These are phyloP conservation scores for Ditylenchus dipsaci DNA, from an alignment of 1,140 invertebrate species.

Conservation along the genomic window DNA sequence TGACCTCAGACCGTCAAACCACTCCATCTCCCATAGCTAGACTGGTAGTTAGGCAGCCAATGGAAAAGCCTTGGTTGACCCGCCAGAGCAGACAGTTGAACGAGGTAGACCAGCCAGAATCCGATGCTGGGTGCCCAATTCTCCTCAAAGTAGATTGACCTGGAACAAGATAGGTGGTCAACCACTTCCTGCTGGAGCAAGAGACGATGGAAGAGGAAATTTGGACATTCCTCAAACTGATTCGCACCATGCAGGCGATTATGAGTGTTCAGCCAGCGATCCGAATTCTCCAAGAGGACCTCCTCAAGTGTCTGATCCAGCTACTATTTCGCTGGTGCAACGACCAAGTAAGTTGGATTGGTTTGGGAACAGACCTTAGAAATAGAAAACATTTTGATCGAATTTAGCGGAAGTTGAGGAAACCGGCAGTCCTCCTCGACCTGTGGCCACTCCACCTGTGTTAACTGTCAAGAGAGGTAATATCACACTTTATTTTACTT, in stretches of 20 bases:
- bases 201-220: slow-evolving; percentile 42
- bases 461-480: slow-evolving; percentile 52
- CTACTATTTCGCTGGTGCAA: slow-evolving; percentile 26
- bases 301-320: slow-evolving; percentile 42
- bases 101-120: slow-evolving; percentile 44
- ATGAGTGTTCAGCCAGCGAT: slow-evolving; percentile 49
- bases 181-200: slow-evolving; percentile 35
- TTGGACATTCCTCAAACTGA: slow-evolving; percentile 27
- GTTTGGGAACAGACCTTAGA: no score
- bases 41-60: slow-evolving; percentile 44
- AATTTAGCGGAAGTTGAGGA: not conserved
- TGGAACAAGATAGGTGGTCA: slow-evolving; percentile 33
- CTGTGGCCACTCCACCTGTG: slow-evolving; percentile 52
- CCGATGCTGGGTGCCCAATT: slow-evolving; percentile 53
- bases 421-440: slow-evolving; percentile 43
- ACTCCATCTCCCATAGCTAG: slow-evolving; percentile 43
- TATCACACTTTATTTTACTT: not conserved
- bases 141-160: slow-evolving; percentile 19
- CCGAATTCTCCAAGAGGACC: slow-evolving; percentile 13
- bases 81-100: slow-evolving; percentile 48
- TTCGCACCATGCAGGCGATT: slow-evolving; percentile 39
- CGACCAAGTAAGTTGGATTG: no score
- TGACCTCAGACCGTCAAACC: slow-evolving; percentile 43
- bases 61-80: slow-evolving; percentile 45
- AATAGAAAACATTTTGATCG: not conserved